Evolutionary conservation across 92 coral and sea anemone species (phyloP), one percentile per base, ranked within the genome.

Genomic region (Phenganax subtilis): DNA sequence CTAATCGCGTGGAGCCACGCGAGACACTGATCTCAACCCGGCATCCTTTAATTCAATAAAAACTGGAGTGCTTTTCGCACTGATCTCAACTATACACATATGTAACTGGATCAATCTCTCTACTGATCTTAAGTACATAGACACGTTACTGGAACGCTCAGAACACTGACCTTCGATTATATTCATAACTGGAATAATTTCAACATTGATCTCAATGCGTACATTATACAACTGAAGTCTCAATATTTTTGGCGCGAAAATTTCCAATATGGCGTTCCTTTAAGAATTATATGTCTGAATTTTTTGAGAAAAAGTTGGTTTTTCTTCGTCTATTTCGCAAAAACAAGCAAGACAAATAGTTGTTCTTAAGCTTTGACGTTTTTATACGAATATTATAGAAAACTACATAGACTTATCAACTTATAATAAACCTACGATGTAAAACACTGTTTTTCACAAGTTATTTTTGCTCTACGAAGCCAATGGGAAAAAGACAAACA

Each of bases 1-100:
- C 31, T 79, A 17, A 51, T 6, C 75, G 83, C 83, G 74, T 51
- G 83, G 14, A 28, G 29, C 16, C 77, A 53, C 62, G 77, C 77
- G 60, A 68, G 54, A 20, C 73, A 37, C 8, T 53, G 65, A 59
- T 59, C 65, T 25, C 57, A 25, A 44, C 11, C 5, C 54, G 8
- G n/a, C 75, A 71, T 8, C 12, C 10, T 1, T 1, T 47, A 25
- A 16, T n/a, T 27, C 15, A 70, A 51, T n/a, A 16, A 31, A 5
- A 51, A 53, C 16, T 20, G 31, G 14, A 15, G 4, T 61, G 20
- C 20, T 61, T 37, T 37, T 37, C 2, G 5, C 47, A 37, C 47
- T 37, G 47, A 37, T 37, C 47, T 37, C 5, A 37, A 5, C 47
- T 5, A 5, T 37, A 37, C 5, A 37, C 25, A 37, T 5, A 37